A percentile compares a stretch with the other conserved stretches of the same genome.
Conservation (phyloP, 2,888 invertebrate species). For the Thecocarcelia acutangulata region DNA sequence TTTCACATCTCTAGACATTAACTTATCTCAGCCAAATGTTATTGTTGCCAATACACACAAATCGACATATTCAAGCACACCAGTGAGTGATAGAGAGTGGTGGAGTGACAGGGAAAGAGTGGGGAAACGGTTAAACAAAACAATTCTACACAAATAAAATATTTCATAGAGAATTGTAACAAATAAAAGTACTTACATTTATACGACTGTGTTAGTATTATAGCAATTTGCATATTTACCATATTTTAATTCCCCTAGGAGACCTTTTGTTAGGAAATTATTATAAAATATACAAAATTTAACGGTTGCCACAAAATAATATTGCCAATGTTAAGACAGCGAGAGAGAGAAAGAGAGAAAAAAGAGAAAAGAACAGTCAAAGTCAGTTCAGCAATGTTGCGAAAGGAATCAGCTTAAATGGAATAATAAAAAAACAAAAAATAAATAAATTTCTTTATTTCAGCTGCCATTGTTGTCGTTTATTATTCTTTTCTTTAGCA, state of each 20-base stretch:
- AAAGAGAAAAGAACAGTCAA: constrained; percentile 31
- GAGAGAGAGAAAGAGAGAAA: neutral
- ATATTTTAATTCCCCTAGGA: constrained; percentile 66
- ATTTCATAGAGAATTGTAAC: constrained; percentile 40
- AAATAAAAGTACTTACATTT: constrained; percentile 18
- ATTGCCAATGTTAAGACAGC: constrained; percentile 33
- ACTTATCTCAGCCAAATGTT: constrained; percentile 43
- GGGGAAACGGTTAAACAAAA: constrained; percentile 17
- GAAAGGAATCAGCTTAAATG: constrained; percentile 47
- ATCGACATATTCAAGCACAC: constrained; percentile 24
- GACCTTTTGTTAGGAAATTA: constrained; percentile 63
- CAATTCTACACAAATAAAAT: constrained; percentile 19
- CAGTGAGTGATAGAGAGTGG: no score
- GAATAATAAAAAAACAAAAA: constrained; percentile 35
- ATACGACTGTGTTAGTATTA: constrained; percentile 53
- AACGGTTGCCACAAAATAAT: constrained; percentile 59
- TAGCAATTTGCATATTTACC: constrained; percentile 68
- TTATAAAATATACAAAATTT: constrained; percentile 64
- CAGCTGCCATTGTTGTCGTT: constrained; percentile 41
- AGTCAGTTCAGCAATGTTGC: constrained; percentile 40
- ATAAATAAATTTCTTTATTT: constrained; percentile 57
- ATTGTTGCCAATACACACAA: constrained; percentile 46
- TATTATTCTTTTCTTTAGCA: constrained; percentile 3
- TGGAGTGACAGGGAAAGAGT: neutral
- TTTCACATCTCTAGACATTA: constrained; percentile 57